phyloP scores from a whole-genome alignment of 2,113 vertebrate species.

The Ellobius talpinus region DNA sequence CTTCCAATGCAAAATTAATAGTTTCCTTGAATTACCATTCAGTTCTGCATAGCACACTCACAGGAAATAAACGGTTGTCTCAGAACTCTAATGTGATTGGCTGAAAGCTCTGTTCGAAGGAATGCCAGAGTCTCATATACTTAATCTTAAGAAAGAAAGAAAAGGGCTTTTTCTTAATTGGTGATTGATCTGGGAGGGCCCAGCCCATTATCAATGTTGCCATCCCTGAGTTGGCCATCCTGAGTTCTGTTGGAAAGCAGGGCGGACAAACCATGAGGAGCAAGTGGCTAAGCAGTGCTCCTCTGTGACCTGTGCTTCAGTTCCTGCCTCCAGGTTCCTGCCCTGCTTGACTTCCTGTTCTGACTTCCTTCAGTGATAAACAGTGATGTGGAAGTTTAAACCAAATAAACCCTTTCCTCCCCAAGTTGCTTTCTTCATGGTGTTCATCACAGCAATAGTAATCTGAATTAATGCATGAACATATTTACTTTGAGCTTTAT shows the following conservation, averaged over 20 bases:
- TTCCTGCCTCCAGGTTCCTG: neutral
- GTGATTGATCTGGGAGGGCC: neutral
- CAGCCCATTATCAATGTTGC: neutral
- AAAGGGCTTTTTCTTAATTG: neutral
- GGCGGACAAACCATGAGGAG: neutral
- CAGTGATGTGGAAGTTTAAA: neutral
- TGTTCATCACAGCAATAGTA: neutral
- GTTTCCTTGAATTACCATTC: neutral
- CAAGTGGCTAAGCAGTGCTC: neutral
- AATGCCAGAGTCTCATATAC: neutral
- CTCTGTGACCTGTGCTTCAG: neutral
- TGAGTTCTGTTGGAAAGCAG: neutral
- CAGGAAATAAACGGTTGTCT: neutral
- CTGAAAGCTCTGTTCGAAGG: neutral
- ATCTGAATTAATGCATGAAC: accelerated
- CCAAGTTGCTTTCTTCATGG: neutral
- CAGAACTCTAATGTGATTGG: neutral
- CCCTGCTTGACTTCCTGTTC: neutral
- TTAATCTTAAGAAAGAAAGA: neutral
- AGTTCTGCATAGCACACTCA: neutral
- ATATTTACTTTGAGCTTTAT: neutral
- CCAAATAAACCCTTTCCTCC: neutral
- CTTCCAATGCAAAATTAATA: neutral
- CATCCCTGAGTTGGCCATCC: too few species aligned
- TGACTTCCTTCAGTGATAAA: neutral